phyloP scores from a whole-genome alignment of 2,797 vertebrate genomes.

The Falco peregrinus region DNA sequence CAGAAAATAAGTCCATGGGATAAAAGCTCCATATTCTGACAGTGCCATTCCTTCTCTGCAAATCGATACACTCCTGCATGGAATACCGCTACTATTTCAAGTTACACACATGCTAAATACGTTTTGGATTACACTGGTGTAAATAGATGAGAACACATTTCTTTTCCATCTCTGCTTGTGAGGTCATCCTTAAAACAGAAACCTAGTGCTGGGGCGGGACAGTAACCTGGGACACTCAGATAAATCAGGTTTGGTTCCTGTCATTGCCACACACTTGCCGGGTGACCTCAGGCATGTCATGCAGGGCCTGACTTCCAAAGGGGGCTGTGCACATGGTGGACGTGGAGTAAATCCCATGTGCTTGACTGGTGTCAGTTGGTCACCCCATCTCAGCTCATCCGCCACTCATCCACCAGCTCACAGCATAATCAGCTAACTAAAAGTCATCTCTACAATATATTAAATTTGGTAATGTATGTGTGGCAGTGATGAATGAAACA shows the following conservation, averaged over 20 bases:
- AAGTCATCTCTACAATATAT: not conserved
- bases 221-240: not conserved
- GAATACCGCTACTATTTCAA: not conserved
- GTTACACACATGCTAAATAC: constrained; percentile 4
- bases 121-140: not conserved
- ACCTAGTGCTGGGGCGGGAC: not conserved
- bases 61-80: constrained; percentile 44
- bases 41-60: constrained; percentile 24
- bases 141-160: not conserved
- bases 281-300: not conserved
- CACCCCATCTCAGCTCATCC: not conserved
- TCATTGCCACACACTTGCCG: not conserved
- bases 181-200: not conserved
- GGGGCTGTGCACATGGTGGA: not conserved
- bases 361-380: not conserved
- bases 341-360: not conserved
- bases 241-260: not conserved
- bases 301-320: not conserved
- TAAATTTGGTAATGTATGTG: not conserved
- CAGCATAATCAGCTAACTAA: not conserved
- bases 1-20: constrained; percentile 66
- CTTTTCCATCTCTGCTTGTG: not conserved
- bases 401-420: not conserved
- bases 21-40: constrained; percentile 61
- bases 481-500: not conserved